Conservation (phyloP, 1,140 invertebrate genomes). For the Hydropsyche tenuis region DNA sequence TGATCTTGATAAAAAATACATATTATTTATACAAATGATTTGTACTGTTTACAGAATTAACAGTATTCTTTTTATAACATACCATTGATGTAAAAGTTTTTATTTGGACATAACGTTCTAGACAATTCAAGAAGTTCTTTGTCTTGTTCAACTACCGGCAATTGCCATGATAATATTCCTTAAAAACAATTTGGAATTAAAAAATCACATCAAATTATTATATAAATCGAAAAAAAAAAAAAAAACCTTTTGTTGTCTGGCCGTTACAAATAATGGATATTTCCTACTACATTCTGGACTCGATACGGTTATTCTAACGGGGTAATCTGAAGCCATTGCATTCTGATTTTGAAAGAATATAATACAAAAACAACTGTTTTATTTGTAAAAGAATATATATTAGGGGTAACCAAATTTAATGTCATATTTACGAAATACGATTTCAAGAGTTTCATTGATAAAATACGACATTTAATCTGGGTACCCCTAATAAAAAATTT, state of each 20-base stretch:
- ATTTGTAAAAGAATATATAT: too few species aligned
- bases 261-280: constrained; percentile 71
- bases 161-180: constrained; percentile 72
- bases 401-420: too few species aligned
- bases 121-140: constrained; percentile 67
- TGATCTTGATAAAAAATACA: neutral
- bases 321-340: constrained; percentile 39
- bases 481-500: too few species aligned
- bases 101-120: constrained; percentile 71
- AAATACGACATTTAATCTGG: too few species aligned
- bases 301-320: constrained; percentile 65
- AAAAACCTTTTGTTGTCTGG: constrained; percentile 66
- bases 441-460: too few species aligned
- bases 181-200: constrained; percentile 13
- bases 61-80: neutral
- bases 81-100: constrained; percentile 56
- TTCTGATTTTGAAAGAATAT: neutral
- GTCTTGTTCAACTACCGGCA: constrained; percentile 65
- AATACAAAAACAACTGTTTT: too few species aligned
- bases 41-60: constrained; percentile 11
- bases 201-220: too few species aligned
- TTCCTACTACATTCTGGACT: constrained; percentile 61
- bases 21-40: neutral
- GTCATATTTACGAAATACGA: too few species aligned
- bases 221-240: constrained; percentile 14